These are phyloP conservation scores for Centropus unirufus DNA, from an alignment of 2,113 vertebrate genomes.

Conservation along the genomic window DNA sequence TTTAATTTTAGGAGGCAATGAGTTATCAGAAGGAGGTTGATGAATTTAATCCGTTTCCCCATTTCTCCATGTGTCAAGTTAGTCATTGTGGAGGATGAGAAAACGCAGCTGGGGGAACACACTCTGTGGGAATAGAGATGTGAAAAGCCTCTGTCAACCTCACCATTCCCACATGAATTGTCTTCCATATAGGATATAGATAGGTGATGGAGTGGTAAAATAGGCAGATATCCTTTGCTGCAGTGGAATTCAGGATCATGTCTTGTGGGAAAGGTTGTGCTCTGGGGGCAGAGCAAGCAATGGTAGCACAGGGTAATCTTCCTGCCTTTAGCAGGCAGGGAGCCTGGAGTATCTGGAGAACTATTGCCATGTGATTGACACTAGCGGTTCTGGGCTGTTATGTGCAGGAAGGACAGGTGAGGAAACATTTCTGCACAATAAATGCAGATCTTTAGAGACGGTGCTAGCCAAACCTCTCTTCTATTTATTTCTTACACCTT, in stretches of 20 bases:
- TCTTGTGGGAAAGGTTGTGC: background rate
- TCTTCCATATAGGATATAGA: accelerated
- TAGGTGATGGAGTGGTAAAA: background rate
- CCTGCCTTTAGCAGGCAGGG: background rate
- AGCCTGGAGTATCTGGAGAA: background rate
- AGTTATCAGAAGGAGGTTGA: background rate
- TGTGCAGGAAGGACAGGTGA: background rate
- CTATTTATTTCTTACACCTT: background rate
- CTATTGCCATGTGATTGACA: background rate
- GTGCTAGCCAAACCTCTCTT: background rate
- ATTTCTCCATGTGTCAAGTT: background rate
- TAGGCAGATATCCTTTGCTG: background rate
- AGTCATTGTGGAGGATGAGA: background rate
- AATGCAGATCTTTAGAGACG: background rate
- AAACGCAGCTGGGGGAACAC: background rate
- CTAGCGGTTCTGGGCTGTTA: background rate
- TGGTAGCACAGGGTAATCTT: background rate
- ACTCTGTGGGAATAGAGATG: background rate
- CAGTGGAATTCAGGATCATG: background rate
- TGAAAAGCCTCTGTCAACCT: background rate
- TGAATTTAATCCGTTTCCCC: background rate
- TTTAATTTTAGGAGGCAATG: background rate
- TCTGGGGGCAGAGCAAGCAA: background rate
- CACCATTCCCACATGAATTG: background rate
- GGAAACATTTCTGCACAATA: background rate